These are phyloP conservation scores for Heliornis fulica DNA, from an alignment of 2,113 vertebrate species.

Conservation along the genomic window DNA sequence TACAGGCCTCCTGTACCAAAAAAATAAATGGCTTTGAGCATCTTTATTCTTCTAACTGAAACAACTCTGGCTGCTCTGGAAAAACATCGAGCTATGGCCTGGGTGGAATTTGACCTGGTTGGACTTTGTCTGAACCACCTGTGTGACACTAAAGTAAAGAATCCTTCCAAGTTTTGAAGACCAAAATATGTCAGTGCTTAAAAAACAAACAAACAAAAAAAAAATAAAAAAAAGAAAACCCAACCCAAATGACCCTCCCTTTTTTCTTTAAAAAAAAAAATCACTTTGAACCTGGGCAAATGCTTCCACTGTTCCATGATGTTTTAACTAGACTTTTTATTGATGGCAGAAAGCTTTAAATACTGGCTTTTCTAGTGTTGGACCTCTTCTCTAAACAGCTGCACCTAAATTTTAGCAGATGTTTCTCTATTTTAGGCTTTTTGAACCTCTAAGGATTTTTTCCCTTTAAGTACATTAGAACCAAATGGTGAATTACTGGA, in stretches of 20 bases:
- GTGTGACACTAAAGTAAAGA: neutral
- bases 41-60: neutral
- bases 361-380: neutral
- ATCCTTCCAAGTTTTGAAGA: neutral
- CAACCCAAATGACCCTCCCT: too few relatives aligned
- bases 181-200: neutral
- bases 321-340: neutral
- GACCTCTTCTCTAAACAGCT: slow-evolving; percentile 23
- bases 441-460: neutral
- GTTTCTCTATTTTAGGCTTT: slow-evolving; percentile 5
- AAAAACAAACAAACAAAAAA: neutral
- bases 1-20: neutral
- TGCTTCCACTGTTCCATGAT: neutral
- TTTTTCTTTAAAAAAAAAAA: too few relatives aligned
- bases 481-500: neutral
- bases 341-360: slow-evolving; percentile 9
- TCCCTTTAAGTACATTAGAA: neutral
- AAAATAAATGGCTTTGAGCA: neutral
- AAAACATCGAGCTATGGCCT: neutral
- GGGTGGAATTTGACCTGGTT: neutral
- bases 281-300: slow-evolving; percentile 30
- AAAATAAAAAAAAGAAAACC: too few relatives aligned
- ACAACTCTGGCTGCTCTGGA: neutral
- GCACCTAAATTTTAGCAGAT: slow-evolving; percentile 23
- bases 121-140: neutral